Base-by-base conservation (phyloP, 2,888 invertebrate genomes). In the Acanthosoma haemorrhoidale region DNA sequence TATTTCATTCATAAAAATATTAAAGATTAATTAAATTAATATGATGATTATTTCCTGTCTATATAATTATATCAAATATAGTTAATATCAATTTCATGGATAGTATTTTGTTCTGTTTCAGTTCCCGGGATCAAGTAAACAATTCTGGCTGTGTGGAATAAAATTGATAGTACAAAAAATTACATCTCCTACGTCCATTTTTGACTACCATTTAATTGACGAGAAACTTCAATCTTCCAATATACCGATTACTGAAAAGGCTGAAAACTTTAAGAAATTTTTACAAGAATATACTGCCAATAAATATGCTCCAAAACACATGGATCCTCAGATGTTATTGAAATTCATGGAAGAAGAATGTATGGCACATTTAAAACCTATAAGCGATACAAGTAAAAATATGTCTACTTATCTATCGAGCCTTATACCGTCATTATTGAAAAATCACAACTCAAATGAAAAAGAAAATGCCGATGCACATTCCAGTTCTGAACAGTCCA, bases 71-170 rank as follows among this genome's bases (percentile, higher is more conserved):
- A n/a, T n/a, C n/a, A n/a, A n/a, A n/a, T n/a, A n/a, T n/a, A n/a
- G n/a, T n/a, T n/a, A n/a, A n/a, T n/a, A n/a, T n/a, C n/a, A n/a
- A n/a, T n/a, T n/a, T n/a, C n/a, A n/a, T n/a, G n/a, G n/a, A n/a
- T n/a, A n/a, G n/a, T n/a, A n/a, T n/a, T n/a, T 60, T 60, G 21
- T 16, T 51, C 34, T 67, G 32, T 77, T 78, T 18, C 70, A 81
- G 81, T 81, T 81, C 70, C 78, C 78, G 38, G 78, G 79, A 73
- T 78, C 76, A 15, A 79, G 78, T 71, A 77, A 75, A 68, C 76
- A 77, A 74, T 77, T 81, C 77, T 82, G 80, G 80, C 72, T 82
- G 29, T 82, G 80, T 71, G 81, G 81, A 39, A 78, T 81, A 70
- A 79, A 76, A 73, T 74, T 81, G 0, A 75, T 78, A 60, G 71